Evolutionary conservation across 2,113 vertebrate genomes (phyloP).

Genomic region (Phocoena phocoena): DNA sequence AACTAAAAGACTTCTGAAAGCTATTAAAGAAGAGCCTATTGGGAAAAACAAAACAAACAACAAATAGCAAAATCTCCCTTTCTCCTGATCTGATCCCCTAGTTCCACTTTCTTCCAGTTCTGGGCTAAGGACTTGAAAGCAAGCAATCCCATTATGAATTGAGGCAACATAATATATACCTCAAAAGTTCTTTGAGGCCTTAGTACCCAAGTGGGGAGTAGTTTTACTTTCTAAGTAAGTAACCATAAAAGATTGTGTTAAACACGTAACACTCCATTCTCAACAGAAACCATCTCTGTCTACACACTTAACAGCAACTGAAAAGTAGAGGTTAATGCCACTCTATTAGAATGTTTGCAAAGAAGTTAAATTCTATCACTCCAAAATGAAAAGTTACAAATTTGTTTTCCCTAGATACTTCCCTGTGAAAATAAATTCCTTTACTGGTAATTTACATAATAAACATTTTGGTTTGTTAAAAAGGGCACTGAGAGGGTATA

Average conservation of each 20-base stretch:
- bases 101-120: background rate
- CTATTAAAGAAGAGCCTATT: background rate
- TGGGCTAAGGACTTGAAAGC: background rate
- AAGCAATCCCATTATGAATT: background rate
- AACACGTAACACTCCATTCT: background rate
- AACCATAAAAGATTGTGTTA: background rate
- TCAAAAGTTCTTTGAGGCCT: background rate
- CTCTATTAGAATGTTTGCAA: background rate
- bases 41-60: background rate
- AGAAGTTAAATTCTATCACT: background rate
- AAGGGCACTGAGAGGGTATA: background rate
- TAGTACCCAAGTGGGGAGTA: background rate
- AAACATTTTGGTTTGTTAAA: background rate
- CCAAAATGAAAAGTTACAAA: slow-evolving; percentile 22
- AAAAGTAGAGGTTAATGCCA: background rate
- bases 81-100: background rate
- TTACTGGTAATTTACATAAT: background rate
- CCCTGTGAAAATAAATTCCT: background rate
- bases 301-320: background rate
- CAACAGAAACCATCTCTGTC: background rate
- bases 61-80: background rate
- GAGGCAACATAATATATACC: background rate
- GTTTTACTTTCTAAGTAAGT: slow-evolving; percentile 8
- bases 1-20: slow-evolving; percentile 25
- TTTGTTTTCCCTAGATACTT: background rate